phyloP scores from a whole-genome alignment of 2,888 invertebrate species.

The Drosophila hawaiiensis region DNA sequence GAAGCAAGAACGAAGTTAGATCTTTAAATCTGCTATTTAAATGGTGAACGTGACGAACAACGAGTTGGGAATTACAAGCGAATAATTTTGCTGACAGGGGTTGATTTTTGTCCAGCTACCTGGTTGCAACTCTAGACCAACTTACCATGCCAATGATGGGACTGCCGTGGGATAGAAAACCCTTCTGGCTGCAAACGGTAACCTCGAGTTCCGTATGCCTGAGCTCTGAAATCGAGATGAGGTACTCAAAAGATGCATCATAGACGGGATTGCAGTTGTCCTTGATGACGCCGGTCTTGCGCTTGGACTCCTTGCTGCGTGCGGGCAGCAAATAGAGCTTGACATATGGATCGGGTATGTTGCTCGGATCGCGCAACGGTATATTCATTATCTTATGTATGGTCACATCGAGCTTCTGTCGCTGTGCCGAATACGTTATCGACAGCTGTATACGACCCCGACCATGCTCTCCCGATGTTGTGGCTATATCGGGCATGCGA shows the following conservation, averaged over 20 bases:
- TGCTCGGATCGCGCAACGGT: conserved; percentile 92
- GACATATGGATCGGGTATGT: conserved; percentile 95
- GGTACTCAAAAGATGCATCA: conserved; percentile 96
- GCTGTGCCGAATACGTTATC: conserved; percentile 92
- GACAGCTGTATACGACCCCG: conserved; percentile 94
- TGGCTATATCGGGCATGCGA: conserved; percentile 87
- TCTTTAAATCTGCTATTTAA: conserved; percentile 16
- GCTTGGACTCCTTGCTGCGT: conserved; percentile 93
- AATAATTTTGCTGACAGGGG: background rate
- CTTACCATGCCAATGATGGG: conserved; percentile 93
- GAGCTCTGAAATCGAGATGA: conserved; percentile 92
- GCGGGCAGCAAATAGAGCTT: conserved; percentile 94
- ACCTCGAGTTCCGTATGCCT: conserved; percentile 92
- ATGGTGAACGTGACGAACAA: background rate
- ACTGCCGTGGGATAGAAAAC: conserved; percentile 91
- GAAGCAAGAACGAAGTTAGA: conserved; percentile 88
- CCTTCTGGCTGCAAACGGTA: conserved; percentile 95
- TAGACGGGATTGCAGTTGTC: conserved; percentile 96
- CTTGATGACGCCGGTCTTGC: conserved; percentile 92
- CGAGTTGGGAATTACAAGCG: conserved; percentile 62
- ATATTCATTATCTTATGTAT: conserved; percentile 96
- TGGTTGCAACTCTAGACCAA: conserved; percentile 85
- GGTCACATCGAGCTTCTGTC: conserved; percentile 93
- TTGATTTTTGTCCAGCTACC: conserved; percentile 5
- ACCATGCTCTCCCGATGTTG: conserved; percentile 90